Base-by-base conservation (phyloP, 2,888 invertebrate species). In the Agonopterix arenella region DNA sequence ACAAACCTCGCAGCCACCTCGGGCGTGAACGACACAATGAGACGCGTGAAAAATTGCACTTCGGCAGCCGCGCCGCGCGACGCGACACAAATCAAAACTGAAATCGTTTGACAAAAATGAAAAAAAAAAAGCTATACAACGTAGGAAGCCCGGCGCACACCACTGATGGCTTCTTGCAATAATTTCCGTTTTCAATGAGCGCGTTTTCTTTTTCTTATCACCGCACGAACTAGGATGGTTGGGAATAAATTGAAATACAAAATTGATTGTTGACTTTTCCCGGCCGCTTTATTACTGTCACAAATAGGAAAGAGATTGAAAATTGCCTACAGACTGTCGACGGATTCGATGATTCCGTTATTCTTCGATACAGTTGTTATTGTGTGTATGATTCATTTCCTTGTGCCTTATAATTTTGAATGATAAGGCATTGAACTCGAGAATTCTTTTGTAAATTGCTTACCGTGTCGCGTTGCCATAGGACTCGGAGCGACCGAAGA, bases 161-260 rank as follows among this genome's bases (percentile, higher is more conserved):
- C 84, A 80, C 78, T 85, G 88, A 88, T 84, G 83, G 83, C 84
- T 80, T 88, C 86, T 86, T 86, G 88, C 86, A 86, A 86, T 86
- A 89, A 90, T 90, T 89, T 90, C 90, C 90, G 90, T 79, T 88
- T 79, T 77, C 83, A 89, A 88, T 89, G 88, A 89, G 67, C 74
- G 81, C 78, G 76, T 79, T 86, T 84, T 84, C 81, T 88, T 88
- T 88, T 86, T 88, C 88, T 88, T 89, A 88, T 88, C 86, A 83
- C 68, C 84, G 78, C 79, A 81, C 84, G 80, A 88, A 89, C 89
- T 88, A 85, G 77, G 86, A 84, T 83, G 86, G 84, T 80, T 81
- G 81, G 85, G 84, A 88, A 86, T 88, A 88, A 88, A 89, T 89
- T 85, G 89, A 88, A 89, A 89, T 88, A 89, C 86, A 85, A 89